phyloP scores from a whole-genome alignment of 2,113 vertebrate species.

The Anas platyrhynchos region DNA sequence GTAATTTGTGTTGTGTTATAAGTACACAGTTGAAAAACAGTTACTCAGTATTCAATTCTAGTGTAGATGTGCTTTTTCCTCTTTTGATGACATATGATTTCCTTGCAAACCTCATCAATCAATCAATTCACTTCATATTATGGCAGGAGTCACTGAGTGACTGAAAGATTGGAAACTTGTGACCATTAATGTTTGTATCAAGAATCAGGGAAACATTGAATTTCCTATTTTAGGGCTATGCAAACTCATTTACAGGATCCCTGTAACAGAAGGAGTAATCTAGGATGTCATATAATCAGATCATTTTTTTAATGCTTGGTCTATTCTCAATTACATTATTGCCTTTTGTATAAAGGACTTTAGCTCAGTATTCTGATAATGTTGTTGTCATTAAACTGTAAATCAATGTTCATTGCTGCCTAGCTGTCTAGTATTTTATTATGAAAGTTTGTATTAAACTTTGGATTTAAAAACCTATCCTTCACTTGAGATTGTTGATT shows the following conservation, averaged over 20 bases:
- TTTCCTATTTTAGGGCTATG: neutral
- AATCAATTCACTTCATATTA: neutral
- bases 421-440: neutral
- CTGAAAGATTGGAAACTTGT: neutral
- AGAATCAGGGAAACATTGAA: neutral
- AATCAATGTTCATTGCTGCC: neutral
- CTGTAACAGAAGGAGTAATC: neutral
- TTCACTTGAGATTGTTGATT: neutral
- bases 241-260: neutral
- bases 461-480: neutral
- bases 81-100: neutral
- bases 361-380: slow-evolving; percentile 16
- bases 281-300: neutral
- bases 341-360: neutral
- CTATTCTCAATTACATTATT: neutral
- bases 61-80: neutral
- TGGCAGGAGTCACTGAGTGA: neutral
- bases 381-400: neutral
- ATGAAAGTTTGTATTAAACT: neutral
- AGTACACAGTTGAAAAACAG: neutral
- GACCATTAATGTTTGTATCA: neutral
- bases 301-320: neutral
- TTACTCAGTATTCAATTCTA: neutral
- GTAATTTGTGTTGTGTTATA: neutral
- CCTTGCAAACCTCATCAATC: neutral